These are phyloP conservation scores for Drosophila yooni DNA, from an alignment of 2,888 invertebrate genomes.

Conservation along the genomic window DNA sequence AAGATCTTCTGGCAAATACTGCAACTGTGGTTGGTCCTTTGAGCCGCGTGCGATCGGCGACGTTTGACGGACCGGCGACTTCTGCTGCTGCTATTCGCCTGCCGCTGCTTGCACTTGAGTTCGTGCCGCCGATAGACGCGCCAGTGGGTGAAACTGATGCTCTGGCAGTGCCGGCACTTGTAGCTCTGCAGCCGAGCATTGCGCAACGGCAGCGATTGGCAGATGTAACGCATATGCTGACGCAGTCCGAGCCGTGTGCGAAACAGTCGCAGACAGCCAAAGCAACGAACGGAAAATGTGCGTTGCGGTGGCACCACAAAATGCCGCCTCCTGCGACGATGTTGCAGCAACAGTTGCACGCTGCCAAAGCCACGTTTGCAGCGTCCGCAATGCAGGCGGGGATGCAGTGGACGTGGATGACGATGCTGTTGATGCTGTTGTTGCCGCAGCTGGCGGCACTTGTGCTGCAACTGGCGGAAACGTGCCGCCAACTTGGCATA, in stretches of 20 bases:
- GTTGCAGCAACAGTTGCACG: conserved; percentile 55
- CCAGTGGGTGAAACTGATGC: conserved; percentile 80
- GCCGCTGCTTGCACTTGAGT: conserved; percentile 60
- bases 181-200: conserved; percentile 64
- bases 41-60: background rate
- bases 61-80: background rate
- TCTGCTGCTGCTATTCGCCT: background rate
- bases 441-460: conserved; percentile 50
- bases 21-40: conserved; percentile 52
- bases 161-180: conserved; percentile 77
- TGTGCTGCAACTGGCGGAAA: conserved; percentile 55
- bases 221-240: conserved; percentile 83
- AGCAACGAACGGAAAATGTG: conserved; percentile 66
- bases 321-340: conserved; percentile 63
- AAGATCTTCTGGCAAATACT: conserved; percentile 61
- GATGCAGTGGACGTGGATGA: background rate
- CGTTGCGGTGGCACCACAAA: conserved; percentile 36
- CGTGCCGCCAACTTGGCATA: conserved; percentile 63
- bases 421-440: background rate
- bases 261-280: conserved; percentile 78
- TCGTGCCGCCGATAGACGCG: conserved; percentile 79
- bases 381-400: conserved; percentile 44
- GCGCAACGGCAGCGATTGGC: conserved; percentile 73
- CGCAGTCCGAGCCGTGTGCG: conserved; percentile 77
- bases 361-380: conserved; percentile 49